Evolutionary conservation across 2,888 invertebrate species (phyloP), one percentile per base, ranked within the genome.

Genomic region (Ophioninae sp.): DNA sequence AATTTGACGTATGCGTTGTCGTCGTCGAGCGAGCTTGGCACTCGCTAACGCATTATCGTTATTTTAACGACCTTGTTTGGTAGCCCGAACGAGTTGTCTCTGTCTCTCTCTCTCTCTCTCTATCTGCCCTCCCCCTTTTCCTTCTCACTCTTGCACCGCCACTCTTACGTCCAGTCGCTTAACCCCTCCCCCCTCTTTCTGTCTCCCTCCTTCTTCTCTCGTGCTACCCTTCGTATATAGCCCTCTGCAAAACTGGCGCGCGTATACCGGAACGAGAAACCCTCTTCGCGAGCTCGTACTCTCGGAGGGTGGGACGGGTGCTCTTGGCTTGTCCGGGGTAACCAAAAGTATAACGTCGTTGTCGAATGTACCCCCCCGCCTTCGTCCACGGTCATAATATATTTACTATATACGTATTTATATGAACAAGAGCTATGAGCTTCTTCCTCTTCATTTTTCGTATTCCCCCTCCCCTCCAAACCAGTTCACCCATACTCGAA

Each of bases 1-100:
- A 89, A 86, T 89, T 89, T 89, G 87, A 88, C 86, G 87, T 88
- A 88, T 86, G 87, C 86, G 85, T 89, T 87, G n/a, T n/a, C n/a
- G 86, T 85, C 88, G 86, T 83, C 84, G 75, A 78, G 82, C 74
- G 73, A 81, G 82, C 85, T 88, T 86, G 87, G 86, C 87, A 88
- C 88, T 87, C 87, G 85, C 84, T 82, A 86, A 86, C 86, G 83
- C 87, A 87, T 89, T 88, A 89, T 88, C 88, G 88, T 88, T 88
- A 88, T 87, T 88, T 87, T 88, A 88, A 88, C 88, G 87, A 88
- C 85, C 86, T 84, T 86, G 87, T 87, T 88, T 86, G 85, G 85
- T 86, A 81, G 84, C 80, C 74, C 80, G 80, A 80, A 81, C 84
- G 78, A 84, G 83, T 82, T 86, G 41, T 68, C 65, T 20, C 74